Evolutionary conservation across 2,113 vertebrate species (phyloP).

Genomic region (Canis aureus): DNA sequence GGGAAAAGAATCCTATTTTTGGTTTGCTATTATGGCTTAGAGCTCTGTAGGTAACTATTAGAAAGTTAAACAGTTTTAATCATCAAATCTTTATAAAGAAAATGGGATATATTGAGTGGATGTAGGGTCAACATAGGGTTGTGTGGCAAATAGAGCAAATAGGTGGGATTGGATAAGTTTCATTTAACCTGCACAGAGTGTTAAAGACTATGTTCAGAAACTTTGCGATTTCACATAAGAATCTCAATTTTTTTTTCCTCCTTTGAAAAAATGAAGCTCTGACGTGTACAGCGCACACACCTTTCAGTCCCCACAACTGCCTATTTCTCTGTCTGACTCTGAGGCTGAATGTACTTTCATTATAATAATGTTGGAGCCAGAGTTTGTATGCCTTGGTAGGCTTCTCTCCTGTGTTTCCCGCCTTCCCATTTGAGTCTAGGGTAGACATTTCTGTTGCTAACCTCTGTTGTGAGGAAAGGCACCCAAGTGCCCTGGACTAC

Average conservation of each 20-base stretch:
- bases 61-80: background rate
- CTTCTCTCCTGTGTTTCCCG: background rate
- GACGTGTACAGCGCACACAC: background rate
- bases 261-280: background rate
- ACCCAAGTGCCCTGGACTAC: background rate
- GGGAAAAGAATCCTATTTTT: background rate
- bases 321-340: background rate
- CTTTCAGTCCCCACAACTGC: background rate
- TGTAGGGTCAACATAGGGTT: background rate
- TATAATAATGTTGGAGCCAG: background rate
- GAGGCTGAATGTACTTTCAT: background rate
- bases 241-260: background rate
- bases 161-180: background rate
- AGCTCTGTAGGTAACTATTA: conserved; percentile 9
- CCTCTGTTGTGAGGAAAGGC: background rate
- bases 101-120: background rate
- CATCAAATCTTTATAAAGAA: conserved; percentile 18
- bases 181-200: background rate
- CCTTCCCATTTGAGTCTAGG: background rate
- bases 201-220: conserved; percentile 14
- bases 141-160: background rate
- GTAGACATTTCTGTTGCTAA: background rate
- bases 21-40: conserved; percentile 8
- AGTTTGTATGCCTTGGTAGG: background rate
- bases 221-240: background rate